These are phyloP conservation scores for Drosophila burlai DNA, from an alignment of 1,140 invertebrate genomes.

Conservation along the genomic window DNA sequence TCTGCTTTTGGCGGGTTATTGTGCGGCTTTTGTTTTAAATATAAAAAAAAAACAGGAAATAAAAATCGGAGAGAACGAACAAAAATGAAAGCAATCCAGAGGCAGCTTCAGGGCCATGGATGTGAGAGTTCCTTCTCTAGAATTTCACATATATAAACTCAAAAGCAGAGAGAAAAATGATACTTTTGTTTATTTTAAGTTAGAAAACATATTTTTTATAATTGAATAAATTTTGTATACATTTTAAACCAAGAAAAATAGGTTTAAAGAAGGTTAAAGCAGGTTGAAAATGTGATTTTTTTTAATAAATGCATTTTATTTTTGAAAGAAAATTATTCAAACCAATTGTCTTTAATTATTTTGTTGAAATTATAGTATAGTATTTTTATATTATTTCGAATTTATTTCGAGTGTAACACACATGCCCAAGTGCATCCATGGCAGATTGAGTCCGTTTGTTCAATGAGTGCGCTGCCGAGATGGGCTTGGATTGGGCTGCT, in stretches of 20 bases:
- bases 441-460: constrained; percentile 78
- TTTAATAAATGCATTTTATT: background rate
- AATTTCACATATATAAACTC: constrained; percentile 35
- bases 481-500: constrained; percentile 40
- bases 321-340: background rate
- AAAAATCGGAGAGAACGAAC: constrained; percentile 16
- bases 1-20: constrained; percentile 70
- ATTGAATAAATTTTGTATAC: background rate
- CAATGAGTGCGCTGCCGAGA: constrained; percentile 58
- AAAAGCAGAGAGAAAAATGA: background rate
- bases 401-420: constrained; percentile 2
- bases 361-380: background rate
- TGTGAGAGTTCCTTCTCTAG: constrained; percentile 34
- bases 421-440: constrained; percentile 30
- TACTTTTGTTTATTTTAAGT: too few species aligned
- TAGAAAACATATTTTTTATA: background rate
- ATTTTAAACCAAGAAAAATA: background rate
- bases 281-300: background rate
- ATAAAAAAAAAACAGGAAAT: constrained; percentile 25
- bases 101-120: constrained; percentile 23
- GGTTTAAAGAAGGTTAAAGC: background rate
- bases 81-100: constrained; percentile 52
- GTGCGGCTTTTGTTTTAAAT: constrained; percentile 74
- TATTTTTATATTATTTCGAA: too few species aligned
- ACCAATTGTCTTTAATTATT: background rate